Conservation (phyloP, 53 echinoderm and acorn worm species). For the Stichopus horrens region DNA sequence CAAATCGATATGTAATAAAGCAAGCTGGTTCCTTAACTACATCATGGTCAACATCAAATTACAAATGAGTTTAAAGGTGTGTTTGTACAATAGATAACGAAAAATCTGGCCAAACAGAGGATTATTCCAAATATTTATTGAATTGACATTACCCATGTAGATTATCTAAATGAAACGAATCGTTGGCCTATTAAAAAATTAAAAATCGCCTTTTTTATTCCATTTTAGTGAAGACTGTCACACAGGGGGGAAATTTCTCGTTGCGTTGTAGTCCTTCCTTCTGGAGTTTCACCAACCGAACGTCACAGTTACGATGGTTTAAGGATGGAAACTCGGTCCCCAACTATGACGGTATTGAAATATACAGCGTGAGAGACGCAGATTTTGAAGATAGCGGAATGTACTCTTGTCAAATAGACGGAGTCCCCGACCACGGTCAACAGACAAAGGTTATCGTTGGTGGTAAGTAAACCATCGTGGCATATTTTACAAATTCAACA, state of each 20-base stretch:
- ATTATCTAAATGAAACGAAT: no score
- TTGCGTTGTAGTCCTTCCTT: background rate
- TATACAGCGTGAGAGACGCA: background rate
- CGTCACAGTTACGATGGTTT: background rate
- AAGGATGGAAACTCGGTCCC: background rate
- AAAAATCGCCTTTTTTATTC: background rate
- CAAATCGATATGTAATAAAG: no score
- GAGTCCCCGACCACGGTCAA: background rate
- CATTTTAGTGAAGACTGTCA: background rate
- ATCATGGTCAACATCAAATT: no score
- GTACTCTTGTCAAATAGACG: background rate
- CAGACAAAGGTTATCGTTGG: background rate
- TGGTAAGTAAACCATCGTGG: background rate
- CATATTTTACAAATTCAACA: no score
- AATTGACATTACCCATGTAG: no score
- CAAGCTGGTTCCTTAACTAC: no score
- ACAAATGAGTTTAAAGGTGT: no score
- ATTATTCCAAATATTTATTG: no score
- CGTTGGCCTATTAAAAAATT: no score
- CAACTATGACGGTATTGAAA: background rate
- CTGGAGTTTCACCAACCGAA: background rate
- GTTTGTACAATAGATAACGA: no score
- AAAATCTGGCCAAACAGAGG: no score
- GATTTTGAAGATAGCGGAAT: background rate
- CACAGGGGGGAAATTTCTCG: background rate